These are phyloP conservation scores for Tromatobia lineatoria DNA, from an alignment of 2,888 invertebrate genomes.

Conservation along the genomic window DNA sequence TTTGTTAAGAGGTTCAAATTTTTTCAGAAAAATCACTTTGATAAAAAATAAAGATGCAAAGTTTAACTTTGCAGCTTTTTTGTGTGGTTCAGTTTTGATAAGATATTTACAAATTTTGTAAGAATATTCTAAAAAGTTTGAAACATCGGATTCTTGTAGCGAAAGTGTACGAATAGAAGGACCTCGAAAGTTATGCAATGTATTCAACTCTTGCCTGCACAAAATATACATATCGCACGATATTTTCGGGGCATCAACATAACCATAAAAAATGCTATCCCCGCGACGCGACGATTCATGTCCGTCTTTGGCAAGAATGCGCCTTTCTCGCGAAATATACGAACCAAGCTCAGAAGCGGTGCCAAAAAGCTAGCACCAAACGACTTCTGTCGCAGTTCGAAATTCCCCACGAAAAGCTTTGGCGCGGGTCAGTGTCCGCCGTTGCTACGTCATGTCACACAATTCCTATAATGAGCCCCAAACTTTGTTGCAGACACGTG, in stretches of 20 bases:
- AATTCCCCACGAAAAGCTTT: neutral
- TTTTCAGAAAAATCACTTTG: no score
- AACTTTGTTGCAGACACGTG: neutral
- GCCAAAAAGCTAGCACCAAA: constrained; percentile 20
- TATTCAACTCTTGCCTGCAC: no score
- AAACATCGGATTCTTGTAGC: no score
- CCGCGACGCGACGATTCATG: neutral
- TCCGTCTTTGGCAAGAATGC: constrained; percentile 19
- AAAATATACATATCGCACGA: constrained; percentile 27
- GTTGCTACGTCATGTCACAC: neutral
- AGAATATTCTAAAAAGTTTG: no score
- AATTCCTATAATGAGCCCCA: neutral
- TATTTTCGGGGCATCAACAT: constrained; percentile 16
- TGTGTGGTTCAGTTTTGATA: no score
- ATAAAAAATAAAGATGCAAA: no score
- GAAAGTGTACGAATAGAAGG: no score
- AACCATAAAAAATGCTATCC: neutral
- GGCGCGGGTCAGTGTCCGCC: constrained; percentile 10
- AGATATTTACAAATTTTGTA: no score
- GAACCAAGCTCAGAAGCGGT: constrained; percentile 36
- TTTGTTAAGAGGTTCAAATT: no score
- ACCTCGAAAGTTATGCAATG: neutral
- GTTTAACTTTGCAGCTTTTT: no score
- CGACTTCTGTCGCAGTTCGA: constrained; percentile 2
- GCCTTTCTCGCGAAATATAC: neutral